These are phyloP conservation scores for Cheilosia impressa DNA, from an alignment of 2,888 invertebrate species.

Conservation along the genomic window DNA sequence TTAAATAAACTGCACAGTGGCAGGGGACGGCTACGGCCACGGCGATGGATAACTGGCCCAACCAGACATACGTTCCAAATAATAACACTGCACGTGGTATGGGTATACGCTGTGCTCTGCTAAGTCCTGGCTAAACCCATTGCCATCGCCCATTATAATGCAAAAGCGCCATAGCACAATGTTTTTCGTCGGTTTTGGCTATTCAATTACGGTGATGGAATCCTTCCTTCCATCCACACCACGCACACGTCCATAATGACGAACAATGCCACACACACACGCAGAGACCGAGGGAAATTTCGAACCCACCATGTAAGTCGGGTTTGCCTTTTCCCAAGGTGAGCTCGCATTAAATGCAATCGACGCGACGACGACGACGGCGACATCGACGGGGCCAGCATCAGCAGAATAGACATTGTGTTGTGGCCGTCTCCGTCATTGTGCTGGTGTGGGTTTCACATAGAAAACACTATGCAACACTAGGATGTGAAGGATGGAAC, in stretches of 20 bases:
- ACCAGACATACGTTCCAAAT: conserved; percentile 69
- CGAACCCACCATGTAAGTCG: conserved; percentile 71
- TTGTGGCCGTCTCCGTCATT: background rate
- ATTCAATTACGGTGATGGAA: conserved; percentile 74
- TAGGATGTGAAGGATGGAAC: conserved; percentile 61
- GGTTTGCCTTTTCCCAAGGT: conserved; percentile 70
- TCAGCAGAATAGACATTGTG: conserved; percentile 6
- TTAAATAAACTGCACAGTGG: conserved; percentile 64
- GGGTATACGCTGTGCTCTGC: background rate
- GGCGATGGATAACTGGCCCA: conserved; percentile 41
- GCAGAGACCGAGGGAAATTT: conserved; percentile 66
- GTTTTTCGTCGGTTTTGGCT: conserved; percentile 61
- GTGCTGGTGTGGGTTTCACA: conserved; percentile 42
- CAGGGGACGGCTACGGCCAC: conserved; percentile 7
- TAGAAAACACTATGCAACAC: conserved; percentile 55
- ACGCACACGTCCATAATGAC: conserved; percentile 2
- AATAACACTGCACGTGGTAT: conserved; percentile 52
- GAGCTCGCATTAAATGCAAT: conserved; percentile 62
- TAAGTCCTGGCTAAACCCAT: conserved; percentile 25
- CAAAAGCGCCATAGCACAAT: conserved; percentile 57
- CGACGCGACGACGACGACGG: conserved; percentile 28
- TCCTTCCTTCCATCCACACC: conserved; percentile 40
- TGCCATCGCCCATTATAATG: conserved; percentile 55
- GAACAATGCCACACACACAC: conserved; percentile 52
- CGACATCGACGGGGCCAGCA: conserved; percentile 39